A percentile compares a stretch with the other conserved stretches of the same genome.
phyloP scores from a whole-genome alignment of 2,113 vertebrate genomes.

The Calcarius ornatus region DNA sequence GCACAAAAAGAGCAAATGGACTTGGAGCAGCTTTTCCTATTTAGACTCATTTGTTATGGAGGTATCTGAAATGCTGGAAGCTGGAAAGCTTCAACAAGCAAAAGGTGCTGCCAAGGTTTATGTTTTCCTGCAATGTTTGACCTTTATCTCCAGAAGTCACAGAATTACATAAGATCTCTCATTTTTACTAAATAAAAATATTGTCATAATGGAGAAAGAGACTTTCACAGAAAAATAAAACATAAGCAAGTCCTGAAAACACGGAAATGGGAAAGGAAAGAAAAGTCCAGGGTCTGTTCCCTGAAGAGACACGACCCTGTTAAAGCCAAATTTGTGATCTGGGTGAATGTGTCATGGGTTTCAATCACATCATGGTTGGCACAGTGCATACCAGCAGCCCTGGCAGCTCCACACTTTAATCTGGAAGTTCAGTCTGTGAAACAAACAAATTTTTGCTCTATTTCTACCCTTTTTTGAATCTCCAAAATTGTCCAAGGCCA shows the following conservation, averaged over 20 bases:
- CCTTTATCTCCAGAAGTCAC: not conserved
- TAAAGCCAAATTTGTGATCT: not conserved
- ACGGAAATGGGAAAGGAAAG: not conserved
- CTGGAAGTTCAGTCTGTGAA: not conserved
- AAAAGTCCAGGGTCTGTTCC: not conserved
- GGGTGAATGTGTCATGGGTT: not conserved
- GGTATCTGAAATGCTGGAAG: not conserved
- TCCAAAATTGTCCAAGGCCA: not conserved
- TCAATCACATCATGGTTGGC: not conserved
- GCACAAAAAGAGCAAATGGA: not conserved
- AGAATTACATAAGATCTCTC: not conserved
- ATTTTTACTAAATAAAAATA: not conserved
- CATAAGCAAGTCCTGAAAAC: not conserved
- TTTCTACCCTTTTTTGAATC: not conserved
- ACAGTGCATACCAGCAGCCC: not conserved
- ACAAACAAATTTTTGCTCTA: not conserved
- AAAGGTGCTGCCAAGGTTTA: not conserved
- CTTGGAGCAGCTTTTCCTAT: not conserved
- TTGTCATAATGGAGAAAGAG: not conserved
- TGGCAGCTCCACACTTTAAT: not conserved
- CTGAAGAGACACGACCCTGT: not conserved
- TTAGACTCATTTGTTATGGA: not conserved
- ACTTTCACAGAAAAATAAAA: not conserved
- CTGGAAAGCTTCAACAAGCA: not conserved
- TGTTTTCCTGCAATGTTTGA: not conserved